Evolutionary conservation across 2,888 invertebrate genomes (phyloP).

Genomic region (Choreutis nemorana): DNA sequence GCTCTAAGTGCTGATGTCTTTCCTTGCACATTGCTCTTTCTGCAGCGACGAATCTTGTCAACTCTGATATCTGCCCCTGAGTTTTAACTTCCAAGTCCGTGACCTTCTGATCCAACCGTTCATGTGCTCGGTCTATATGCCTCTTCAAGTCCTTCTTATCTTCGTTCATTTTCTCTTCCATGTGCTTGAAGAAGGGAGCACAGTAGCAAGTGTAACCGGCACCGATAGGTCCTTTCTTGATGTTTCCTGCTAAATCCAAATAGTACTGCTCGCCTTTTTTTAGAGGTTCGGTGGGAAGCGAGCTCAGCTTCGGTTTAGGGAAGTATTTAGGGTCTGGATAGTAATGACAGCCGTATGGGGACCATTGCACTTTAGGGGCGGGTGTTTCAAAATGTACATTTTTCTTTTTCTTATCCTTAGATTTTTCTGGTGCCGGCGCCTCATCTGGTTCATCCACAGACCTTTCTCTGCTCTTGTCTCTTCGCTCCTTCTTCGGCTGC

Average conservation of each 20-base stretch:
- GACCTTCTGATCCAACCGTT: slow-evolving; percentile 81
- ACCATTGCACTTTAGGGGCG: slow-evolving; percentile 71
- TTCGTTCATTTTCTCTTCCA: slow-evolving; percentile 83
- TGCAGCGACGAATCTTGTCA: slow-evolving; percentile 71
- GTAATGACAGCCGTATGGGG: slow-evolving; percentile 92
- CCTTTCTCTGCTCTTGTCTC: slow-evolving; percentile 62
- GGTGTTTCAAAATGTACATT: slow-evolving; percentile 63
- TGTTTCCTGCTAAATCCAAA: slow-evolving; percentile 92
- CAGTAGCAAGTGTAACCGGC: slow-evolving; percentile 93
- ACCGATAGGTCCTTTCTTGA: slow-evolving; percentile 94
- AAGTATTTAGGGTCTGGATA: slow-evolving; percentile 87
- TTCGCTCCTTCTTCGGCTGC: slow-evolving; percentile 41
- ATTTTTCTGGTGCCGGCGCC: slow-evolving; percentile 45
- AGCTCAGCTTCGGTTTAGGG: slow-evolving; percentile 85
- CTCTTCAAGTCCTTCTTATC: slow-evolving; percentile 82
- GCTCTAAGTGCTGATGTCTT: slow-evolving; percentile 72
- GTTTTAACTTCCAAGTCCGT: slow-evolving; percentile 79
- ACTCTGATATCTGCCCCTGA: slow-evolving; percentile 73
- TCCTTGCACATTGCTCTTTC: slow-evolving; percentile 71
- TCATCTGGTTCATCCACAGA: slow-evolving; percentile 61
- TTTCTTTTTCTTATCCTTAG: slow-evolving; percentile 54
- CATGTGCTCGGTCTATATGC: slow-evolving; percentile 81
- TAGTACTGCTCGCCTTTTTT: slow-evolving; percentile 93
- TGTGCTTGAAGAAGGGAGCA: slow-evolving; percentile 88
- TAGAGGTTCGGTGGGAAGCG: slow-evolving; percentile 85